A percentile compares a stretch with the other conserved stretches of the same genome.
Conservation (phyloP, 2,797 vertebrate genomes). For the Sebastiscus albofasciatus region DNA sequence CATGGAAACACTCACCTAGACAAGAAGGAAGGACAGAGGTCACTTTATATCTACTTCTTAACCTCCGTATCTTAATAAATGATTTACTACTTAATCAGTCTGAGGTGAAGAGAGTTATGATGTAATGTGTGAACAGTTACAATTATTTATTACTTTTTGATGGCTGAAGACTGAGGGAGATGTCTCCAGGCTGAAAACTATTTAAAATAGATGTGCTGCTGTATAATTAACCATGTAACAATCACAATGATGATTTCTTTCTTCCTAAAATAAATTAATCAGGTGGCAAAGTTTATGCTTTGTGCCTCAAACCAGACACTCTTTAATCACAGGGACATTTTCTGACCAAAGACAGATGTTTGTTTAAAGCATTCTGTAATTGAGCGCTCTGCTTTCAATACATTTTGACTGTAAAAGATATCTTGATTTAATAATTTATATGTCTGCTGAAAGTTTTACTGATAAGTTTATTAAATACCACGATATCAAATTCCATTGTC, state of each 20-base stretch:
- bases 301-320: neutral
- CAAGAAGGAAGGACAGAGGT: neutral
- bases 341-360: neutral
- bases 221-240: neutral
- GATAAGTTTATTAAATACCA: neutral
- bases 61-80: neutral
- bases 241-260: neutral
- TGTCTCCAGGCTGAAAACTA: neutral
- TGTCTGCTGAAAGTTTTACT: neutral
- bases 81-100: neutral
- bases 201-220: neutral
- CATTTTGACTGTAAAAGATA: no score
- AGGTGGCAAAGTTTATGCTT: neutral
- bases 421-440: no score
- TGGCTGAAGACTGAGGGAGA: neutral
- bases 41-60: neutral
- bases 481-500: no score
- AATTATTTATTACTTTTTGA: neutral
- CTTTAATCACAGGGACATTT: neutral
- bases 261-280: neutral
- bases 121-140: neutral
- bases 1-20: slow-evolving; percentile 94
- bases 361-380: neutral
- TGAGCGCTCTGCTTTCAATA: no score
- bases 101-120: neutral